Evolutionary conservation across 2,888 invertebrate genomes (phyloP), one percentile per base, ranked within the genome.

Genomic region (Megaustenia siamemsis): DNA sequence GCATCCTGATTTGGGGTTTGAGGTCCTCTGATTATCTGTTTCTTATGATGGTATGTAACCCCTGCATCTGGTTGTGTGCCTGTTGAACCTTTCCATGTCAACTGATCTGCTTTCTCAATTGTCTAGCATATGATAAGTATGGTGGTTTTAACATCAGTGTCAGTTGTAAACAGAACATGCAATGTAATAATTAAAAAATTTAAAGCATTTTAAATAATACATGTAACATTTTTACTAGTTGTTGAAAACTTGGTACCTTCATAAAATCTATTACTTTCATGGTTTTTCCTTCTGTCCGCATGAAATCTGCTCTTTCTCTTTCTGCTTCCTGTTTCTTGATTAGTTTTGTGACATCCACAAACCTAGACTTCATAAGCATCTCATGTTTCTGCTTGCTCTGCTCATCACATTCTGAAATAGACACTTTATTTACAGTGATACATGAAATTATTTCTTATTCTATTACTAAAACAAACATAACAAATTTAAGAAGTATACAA

Each of bases 311-410:
- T 71, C 86, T 87, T 63, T 93, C 91, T 38, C 90, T 90, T 69
- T 88, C 88, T n/a, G n/a, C n/a, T 68, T 88, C 88, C 66, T 93
- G 93, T 82, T 92, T 90, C 28, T 89, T 89, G 4, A 80, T 75
- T 53, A 93, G 84, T 82, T 90, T 84, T 35, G 28, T 63, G 60
- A 78, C 56, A 60, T 45, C 73, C 8, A 40, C 35, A 8, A 86
- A 38, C 69, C 79, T 76, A 12, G n/a, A 24, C 1, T 73, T 56
- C 15, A 73, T 38, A 8, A 86, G 49, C 10, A 28, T 2, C 6
- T 69, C 66, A 75, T 43, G 75, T 77, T 81, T 75, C 28, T 63
- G 66, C 21, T 56, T 35, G 32, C 60, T 49, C 40, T 35, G 35
- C 12, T 43, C 12, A 10, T 82, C 35, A 32, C 32, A 71, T 15